Base-by-base conservation (phyloP, 2,797 vertebrate genomes). In the Helicolenus hilgendorfi region DNA sequence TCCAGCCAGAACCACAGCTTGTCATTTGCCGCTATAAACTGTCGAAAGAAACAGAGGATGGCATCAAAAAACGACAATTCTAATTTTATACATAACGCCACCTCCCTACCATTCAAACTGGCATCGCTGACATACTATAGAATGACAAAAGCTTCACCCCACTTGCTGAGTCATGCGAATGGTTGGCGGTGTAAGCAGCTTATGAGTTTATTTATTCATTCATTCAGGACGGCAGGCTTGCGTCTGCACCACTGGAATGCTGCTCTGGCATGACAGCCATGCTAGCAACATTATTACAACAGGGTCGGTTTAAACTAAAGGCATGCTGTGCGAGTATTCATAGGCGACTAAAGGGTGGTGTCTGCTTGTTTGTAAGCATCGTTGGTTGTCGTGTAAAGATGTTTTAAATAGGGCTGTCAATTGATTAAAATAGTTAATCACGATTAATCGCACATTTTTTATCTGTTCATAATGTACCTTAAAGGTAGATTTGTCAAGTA, bases 1-100 rank as follows among this genome's bases (percentile, higher is more conserved):
- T 99, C 99, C 93, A 99, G 95, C 99, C 99, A 99, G 97, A 99
- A 99, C 99, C 98, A 99, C 90, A 99, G 97, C 94, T 99, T 99
- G 95, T 99, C 98, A 20, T 99, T 99, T 96, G 99, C 99, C 95
- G 98, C 98, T 95, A 99, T 99, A 95, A 99, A 99, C 98, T 99
- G 95, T 74, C 11, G 63, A 73, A 72, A 70, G 36, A 87, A 83
- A 79, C 68, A n/a, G n/a, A 5, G 11, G 53, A 67, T 4, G n/a
- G 55, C 38, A 77, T 56, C 69, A 14, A 73, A 36, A 64, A 64
- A 67, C 71, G n/a, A 72, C 58, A 72, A 49, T 15, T 81, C 71
- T 70, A 20, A 79, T 77, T 59, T 65, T 5, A 68, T 72, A 77
- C 56, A 68, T 59, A 82, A 70, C 18, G 11, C 38, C 41, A 58